Evolutionary conservation across 2,113 vertebrate species (phyloP).

Genomic region (Dromaius novaehollandiae): DNA sequence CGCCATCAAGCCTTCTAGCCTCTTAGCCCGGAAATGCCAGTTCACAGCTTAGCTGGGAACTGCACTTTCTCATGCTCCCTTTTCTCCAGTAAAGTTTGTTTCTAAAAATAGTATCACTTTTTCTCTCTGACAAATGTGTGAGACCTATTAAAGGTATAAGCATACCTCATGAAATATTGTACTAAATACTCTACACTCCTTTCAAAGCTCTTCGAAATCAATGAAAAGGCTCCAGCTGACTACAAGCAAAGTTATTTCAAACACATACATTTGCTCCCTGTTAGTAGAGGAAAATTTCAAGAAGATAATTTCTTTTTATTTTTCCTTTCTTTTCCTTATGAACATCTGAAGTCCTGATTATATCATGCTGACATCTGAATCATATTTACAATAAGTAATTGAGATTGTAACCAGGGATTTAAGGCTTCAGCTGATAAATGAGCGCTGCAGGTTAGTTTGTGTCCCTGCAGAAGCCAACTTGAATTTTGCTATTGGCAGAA

Average conservation of each 20-base stretch:
- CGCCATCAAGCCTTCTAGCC: neutral
- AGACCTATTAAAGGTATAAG: neutral
- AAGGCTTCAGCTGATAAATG: neutral
- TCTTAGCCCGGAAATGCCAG: conserved; percentile 37
- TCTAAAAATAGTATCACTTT: conserved; percentile 26
- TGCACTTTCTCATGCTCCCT: conserved; percentile 41
- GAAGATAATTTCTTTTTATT: neutral
- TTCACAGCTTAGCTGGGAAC: neutral
- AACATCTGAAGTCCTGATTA: neutral
- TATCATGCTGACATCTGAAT: neutral
- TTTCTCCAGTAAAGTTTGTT: conserved; percentile 16
- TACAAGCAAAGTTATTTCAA: neutral
- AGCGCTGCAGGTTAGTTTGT: neutral
- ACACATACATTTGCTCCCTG: neutral
- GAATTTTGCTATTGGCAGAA: neutral
- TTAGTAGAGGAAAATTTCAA: neutral
- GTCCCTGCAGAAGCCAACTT: neutral
- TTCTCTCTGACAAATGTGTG: neutral
- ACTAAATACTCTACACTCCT: neutral
- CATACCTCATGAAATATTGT: neutral
- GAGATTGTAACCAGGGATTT: neutral
- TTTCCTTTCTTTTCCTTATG: neutral
- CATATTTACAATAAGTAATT: neutral
- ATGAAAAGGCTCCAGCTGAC: neutral
- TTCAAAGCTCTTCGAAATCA: neutral